phyloP scores from a whole-genome alignment of 2,113 vertebrate genomes.

The Phyllopteryx taeniolatus region DNA sequence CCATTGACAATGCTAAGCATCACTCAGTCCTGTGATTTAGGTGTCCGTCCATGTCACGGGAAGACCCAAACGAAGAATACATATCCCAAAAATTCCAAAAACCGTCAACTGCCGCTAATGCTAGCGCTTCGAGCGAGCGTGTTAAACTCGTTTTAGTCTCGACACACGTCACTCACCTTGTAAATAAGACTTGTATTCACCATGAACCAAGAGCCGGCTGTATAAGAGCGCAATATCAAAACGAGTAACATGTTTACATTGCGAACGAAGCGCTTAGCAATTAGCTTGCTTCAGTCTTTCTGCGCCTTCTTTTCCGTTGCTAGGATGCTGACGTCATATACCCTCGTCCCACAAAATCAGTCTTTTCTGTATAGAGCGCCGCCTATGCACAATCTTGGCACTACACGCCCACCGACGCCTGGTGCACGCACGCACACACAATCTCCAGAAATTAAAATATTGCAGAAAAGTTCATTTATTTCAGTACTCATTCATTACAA shows the following conservation, averaged over 20 bases:
- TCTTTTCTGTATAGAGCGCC: not conserved
- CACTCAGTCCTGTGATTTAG: not conserved
- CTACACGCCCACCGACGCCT: too few species aligned
- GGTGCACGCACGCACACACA: too few species aligned
- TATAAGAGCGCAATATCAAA: not conserved
- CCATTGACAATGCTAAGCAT: not conserved
- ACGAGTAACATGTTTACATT: not conserved
- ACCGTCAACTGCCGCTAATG: not conserved
- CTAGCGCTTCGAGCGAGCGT: not conserved
- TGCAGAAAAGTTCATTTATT: too few species aligned
- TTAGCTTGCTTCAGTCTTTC: slow-evolving; percentile 14
- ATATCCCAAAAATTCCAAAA: not conserved
- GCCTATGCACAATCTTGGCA: not conserved
- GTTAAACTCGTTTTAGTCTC: not conserved
- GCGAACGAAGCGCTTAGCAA: not conserved
- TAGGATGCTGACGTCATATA: slow-evolving; percentile 58
- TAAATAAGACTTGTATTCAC: not conserved
- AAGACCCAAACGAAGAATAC: not conserved
- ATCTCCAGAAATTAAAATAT: too few species aligned
- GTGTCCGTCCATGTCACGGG: not conserved
- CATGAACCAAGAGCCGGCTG: not conserved
- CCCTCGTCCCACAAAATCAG: not conserved
- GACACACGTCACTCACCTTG: not conserved
- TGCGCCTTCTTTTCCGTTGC: slow-evolving; percentile 59
- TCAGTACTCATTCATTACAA: too few species aligned